Conservation (phyloP, 2,888 invertebrate species). For the Agapostemon virescens region DNA sequence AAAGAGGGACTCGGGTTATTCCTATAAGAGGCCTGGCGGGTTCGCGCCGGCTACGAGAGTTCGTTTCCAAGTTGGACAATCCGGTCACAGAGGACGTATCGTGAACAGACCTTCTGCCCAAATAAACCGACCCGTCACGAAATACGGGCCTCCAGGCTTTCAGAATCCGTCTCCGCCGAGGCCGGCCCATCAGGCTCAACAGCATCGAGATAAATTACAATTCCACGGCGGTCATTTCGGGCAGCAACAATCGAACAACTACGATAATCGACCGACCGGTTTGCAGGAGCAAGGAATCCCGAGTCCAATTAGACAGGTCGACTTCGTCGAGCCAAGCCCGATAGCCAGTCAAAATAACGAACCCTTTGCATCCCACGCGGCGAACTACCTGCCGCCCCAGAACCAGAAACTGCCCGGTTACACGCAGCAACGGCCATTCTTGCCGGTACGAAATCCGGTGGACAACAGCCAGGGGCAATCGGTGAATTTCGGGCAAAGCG, state of each 20-base stretch:
- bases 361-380: constrained; percentile 74
- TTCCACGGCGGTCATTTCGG: constrained; percentile 43
- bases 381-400: constrained; percentile 77
- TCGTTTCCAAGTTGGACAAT: constrained; percentile 58
- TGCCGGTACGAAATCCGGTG: constrained; percentile 10
- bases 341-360: constrained; percentile 77
- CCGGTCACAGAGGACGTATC: constrained; percentile 65
- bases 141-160: constrained; percentile 74
- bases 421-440: constrained; percentile 51
- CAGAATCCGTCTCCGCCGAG: constrained; percentile 40
- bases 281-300: constrained; percentile 67
- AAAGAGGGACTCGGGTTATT: constrained; percentile 74
- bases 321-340: constrained; percentile 71
- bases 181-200: constrained; percentile 40
- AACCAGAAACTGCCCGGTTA: constrained; percentile 75
- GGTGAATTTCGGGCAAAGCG: constrained; percentile 43
- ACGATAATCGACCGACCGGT: constrained; percentile 39
- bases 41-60: constrained; percentile 49
- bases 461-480: constrained; percentile 33
- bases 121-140: constrained; percentile 71
- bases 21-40: constrained; percentile 66
- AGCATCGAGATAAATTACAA: constrained; percentile 56
- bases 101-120: constrained; percentile 65
- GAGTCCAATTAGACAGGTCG: constrained; percentile 68
- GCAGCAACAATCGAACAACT: constrained; percentile 48